Conservation (phyloP, 2,888 invertebrate genomes). For the Zelleria hepariella region DNA sequence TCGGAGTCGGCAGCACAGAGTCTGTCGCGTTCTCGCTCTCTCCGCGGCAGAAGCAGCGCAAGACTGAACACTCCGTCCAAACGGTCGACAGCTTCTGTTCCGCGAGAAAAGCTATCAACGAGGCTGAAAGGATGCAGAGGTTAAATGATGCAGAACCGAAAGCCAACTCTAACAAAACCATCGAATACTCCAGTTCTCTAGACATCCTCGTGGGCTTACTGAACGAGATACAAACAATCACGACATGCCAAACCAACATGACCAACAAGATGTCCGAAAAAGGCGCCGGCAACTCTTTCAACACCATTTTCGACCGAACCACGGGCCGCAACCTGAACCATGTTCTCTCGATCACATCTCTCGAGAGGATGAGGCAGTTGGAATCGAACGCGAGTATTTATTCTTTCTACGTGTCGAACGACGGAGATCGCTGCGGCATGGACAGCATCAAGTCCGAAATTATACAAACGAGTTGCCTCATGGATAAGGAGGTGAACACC, state of each 20-base stretch:
- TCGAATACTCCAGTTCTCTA: conserved; percentile 36
- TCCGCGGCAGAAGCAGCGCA: neutral
- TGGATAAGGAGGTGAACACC: conserved; percentile 42
- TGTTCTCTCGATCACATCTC: conserved; percentile 30
- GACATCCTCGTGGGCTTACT: conserved; percentile 52
- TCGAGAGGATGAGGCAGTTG: conserved; percentile 32
- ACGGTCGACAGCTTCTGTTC: neutral
- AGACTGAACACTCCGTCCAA: neutral
- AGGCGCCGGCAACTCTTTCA: conserved; percentile 14
- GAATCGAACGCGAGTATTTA: conserved; percentile 33
- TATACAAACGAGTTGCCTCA: neutral
- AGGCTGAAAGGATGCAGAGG: no score
- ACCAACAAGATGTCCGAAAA: conserved; percentile 13
- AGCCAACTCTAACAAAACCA: neutral
- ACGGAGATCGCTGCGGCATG: conserved; percentile 6
- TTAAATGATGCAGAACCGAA: neutral
- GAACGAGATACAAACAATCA: conserved; percentile 58
- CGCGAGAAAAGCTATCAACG: neutral
- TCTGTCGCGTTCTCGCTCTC: neutral
- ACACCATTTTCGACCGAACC: conserved; percentile 28
- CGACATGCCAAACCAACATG: conserved; percentile 36
- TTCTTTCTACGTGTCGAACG: conserved; percentile 31
- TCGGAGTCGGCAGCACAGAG: neutral
- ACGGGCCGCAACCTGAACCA: conserved; percentile 11
- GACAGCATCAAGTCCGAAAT: neutral